Evolutionary conservation across 1,140 invertebrate genomes (phyloP).

Genomic region (Drosophila littoralis): DNA sequence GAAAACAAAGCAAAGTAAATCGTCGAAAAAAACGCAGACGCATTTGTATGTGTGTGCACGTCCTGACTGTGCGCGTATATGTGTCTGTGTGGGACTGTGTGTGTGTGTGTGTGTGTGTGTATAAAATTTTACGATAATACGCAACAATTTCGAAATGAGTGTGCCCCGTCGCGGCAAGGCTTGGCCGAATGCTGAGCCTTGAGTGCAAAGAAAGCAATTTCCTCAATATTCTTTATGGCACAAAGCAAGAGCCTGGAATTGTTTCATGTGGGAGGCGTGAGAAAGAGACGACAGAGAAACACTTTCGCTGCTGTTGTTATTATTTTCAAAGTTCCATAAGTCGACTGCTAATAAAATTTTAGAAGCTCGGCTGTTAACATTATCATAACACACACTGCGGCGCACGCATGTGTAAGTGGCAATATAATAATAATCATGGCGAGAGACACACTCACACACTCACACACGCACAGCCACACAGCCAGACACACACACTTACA

Average conservation of each 20-base stretch:
- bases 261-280: background rate
- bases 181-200: constrained; percentile 47
- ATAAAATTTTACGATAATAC: constrained; percentile 80
- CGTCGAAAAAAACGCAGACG: constrained; percentile 20
- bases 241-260: constrained; percentile 16
- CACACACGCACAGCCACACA: constrained; percentile 1
- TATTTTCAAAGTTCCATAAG: constrained; percentile 79
- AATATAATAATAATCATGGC: constrained; percentile 72
- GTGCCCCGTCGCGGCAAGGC: constrained; percentile 45
- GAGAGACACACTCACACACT: constrained; percentile 29
- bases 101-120: constrained; percentile 49
- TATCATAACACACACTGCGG: constrained; percentile 68
- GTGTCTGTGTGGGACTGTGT: constrained; percentile 8
- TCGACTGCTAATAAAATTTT: constrained; percentile 76
- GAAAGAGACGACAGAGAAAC: constrained; percentile 8
- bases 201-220: constrained; percentile 80
- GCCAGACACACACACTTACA: constrained; percentile 53
- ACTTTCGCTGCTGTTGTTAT: constrained; percentile 68
- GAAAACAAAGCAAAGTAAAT: constrained; percentile 36
- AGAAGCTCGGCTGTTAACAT: constrained; percentile 79
- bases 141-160: constrained; percentile 78
- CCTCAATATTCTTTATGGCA: constrained; percentile 76
- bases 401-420: constrained; percentile 44
- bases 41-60: constrained; percentile 64
- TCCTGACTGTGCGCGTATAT: constrained; percentile 24